Conservation (phyloP, 2,888 invertebrate species). For the Ctena decussata region DNA sequence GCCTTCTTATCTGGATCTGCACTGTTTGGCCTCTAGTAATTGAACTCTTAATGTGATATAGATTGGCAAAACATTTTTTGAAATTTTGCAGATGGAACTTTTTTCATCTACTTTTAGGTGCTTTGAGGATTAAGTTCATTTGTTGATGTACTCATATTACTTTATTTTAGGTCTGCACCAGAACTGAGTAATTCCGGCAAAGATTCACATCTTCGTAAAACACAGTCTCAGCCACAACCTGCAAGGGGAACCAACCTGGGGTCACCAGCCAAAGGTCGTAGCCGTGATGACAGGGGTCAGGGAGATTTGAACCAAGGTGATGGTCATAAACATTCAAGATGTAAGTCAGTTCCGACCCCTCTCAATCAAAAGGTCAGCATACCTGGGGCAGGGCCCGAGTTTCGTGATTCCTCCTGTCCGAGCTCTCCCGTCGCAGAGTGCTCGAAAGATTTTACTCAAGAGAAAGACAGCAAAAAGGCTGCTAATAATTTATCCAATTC, state of each 20-base stretch:
- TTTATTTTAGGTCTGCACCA: slow-evolving; percentile 84
- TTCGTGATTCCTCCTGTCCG: slow-evolving; percentile 69
- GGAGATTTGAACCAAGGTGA: slow-evolving; percentile 53
- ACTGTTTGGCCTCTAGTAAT: too few species aligned
- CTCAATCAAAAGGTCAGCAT: slow-evolving; percentile 53
- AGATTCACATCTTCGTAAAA: slow-evolving; percentile 88
- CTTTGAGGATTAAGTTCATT: too few species aligned
- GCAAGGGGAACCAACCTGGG: slow-evolving; percentile 67
- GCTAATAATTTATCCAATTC: slow-evolving; percentile 31
- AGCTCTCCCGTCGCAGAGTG: slow-evolving; percentile 73
- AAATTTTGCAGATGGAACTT: too few species aligned
- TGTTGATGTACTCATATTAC: too few species aligned
- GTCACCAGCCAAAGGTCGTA: slow-evolving; percentile 42
- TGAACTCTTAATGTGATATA: too few species aligned
- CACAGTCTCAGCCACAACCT: slow-evolving; percentile 87
- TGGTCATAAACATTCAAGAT: slow-evolving; percentile 75
- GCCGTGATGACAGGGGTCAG: slow-evolving; percentile 17
- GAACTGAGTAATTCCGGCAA: slow-evolving; percentile 86
- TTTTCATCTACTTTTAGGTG: too few species aligned
- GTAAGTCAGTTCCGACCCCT: slow-evolving; percentile 80
- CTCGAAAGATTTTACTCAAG: slow-evolving; percentile 45
- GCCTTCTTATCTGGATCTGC: too few species aligned
- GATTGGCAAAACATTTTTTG: too few species aligned
- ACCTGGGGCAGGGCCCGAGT: slow-evolving; percentile 23
- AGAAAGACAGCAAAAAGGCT: slow-evolving; percentile 38